Conservation (phyloP, 2,888 invertebrate genomes). For the Hyposoter dolosus region DNA sequence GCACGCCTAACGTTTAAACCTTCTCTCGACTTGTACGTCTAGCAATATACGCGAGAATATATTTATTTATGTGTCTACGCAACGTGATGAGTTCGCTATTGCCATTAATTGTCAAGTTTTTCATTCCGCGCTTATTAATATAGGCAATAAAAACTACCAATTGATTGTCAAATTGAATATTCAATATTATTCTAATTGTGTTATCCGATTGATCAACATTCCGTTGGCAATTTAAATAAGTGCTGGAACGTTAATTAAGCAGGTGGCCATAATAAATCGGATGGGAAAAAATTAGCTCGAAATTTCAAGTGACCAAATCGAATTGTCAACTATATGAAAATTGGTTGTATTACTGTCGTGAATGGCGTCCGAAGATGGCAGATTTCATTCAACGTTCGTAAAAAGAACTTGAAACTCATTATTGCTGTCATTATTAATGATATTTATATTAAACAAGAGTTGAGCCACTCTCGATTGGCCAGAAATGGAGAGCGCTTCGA, state of each 20-base stretch:
- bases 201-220: not conserved
- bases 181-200: not conserved
- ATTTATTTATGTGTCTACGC: not conserved
- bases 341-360: not conserved
- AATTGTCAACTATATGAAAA: not conserved
- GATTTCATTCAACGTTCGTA: not conserved
- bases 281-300: not conserved
- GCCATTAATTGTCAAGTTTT: not conserved
- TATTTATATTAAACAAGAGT: not conserved
- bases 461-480: not conserved
- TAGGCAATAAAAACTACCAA: not conserved
- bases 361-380: not conserved
- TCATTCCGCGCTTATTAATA: not conserved
- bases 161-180: not conserved
- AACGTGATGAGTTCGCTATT: not conserved
- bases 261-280: not conserved
- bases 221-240: not conserved
- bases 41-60: not conserved
- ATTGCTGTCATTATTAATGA: not conserved
- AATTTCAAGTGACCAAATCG: not conserved
- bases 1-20: constrained; percentile 28
- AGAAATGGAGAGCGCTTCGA: not conserved
- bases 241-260: not conserved
- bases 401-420: not conserved
- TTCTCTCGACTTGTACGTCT: constrained; percentile 26